A percentile compares a stretch with the other conserved stretches of the same genome.
Conservation (phyloP, 2,113 vertebrate genomes). For the Grammomys surdaster region DNA sequence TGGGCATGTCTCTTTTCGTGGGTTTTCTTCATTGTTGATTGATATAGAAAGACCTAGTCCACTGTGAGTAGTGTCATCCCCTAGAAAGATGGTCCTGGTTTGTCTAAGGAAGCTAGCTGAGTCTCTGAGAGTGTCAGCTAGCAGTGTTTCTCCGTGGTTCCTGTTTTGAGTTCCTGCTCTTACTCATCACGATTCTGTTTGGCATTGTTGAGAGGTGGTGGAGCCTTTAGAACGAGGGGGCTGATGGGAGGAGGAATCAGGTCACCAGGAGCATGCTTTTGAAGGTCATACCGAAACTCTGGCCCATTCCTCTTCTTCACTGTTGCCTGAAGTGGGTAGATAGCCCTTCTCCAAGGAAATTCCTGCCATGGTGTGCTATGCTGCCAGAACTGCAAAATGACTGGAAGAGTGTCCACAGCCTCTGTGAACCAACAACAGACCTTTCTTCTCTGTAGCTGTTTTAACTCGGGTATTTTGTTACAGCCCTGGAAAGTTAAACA, state of each 20-base stretch:
- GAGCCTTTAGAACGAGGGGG: background rate
- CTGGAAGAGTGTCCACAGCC: background rate
- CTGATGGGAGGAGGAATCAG: background rate
- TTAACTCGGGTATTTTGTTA: background rate
- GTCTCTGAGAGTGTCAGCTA: background rate
- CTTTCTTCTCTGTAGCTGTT: background rate
- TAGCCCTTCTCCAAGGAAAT: background rate
- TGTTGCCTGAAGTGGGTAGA: background rate
- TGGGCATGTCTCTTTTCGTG: background rate
- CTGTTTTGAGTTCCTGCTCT: background rate
- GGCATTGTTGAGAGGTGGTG: background rate
- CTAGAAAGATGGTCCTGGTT: background rate
- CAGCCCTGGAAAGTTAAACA: background rate
- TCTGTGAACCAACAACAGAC: background rate
- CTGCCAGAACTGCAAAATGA: background rate
- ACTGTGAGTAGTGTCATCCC: background rate
- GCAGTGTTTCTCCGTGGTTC: background rate
- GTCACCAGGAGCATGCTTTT: background rate
- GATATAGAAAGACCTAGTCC: background rate
- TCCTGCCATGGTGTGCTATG: background rate
- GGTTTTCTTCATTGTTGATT: background rate
- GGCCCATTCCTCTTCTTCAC: background rate
- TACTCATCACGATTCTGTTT: background rate
- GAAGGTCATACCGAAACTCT: background rate
- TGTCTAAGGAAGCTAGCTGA: background rate